Evolutionary conservation across 1,140 invertebrate species (phyloP), one percentile per base, ranked within the genome.

Genomic region (Rhagoletis zephyria): DNA sequence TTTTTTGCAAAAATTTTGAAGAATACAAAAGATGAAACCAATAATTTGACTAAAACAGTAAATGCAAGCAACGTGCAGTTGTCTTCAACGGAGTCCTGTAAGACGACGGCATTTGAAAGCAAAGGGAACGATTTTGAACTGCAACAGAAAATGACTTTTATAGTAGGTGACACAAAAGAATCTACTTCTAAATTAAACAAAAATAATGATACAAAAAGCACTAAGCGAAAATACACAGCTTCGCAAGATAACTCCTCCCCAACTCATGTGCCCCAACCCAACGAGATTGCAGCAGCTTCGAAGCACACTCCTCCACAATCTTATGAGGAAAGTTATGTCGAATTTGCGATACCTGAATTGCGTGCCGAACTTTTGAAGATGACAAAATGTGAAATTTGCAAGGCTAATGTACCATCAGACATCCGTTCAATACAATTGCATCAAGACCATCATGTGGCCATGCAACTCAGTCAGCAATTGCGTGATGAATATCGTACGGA

Each of bases 361-460:
- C 60, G 88, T 3, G 48, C 77, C 12, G 88, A 91, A 89, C 85
- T 90, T 0, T 89, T 94, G 60, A 88, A 90, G 51, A 94, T 94
- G 88, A 87, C 90, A 2, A 93, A 95, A 89, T 95, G 95, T 90
- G 92, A 93, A 16, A 94, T 94, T 92, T 91, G 89, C 74, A 93
- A 95, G 85, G 86, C 89, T 0, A 89, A 94, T 64, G 85, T 93
- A 74, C 89, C 89, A 0, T 89, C 90, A n/a, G 90, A 92, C 87
- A 6, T 87, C 0, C 87, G 30, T n/a, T 91, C 93, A 51, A 90
- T 94, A 40, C 92, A 94, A 87, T 93, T 91, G 0, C 95, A 95
- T 90, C 91, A 94, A 14, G 95, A 95, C 91, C 95, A 94, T 89
- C 95, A 95, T 91, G 92, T 94, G 81, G 95, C 95, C 4, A 92